Base-by-base conservation (phyloP, 1,140 invertebrate genomes). In the Protaetia brevitarsis region DNA sequence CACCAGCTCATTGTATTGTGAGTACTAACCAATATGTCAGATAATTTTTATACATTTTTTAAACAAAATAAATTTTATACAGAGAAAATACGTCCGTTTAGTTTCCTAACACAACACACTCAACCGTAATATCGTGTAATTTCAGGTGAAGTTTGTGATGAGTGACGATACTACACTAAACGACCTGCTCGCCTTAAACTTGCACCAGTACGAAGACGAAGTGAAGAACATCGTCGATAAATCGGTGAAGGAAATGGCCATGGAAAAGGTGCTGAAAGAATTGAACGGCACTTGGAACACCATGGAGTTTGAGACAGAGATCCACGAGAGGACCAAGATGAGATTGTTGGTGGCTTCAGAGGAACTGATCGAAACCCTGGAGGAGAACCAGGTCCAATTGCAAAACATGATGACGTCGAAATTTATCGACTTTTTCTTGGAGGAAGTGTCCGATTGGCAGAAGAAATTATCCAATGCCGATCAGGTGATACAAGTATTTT, bases 211-310 rank as follows among this genome's bases (percentile, higher is more conserved):
- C 77, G 95, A 97, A 80, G 94, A 97, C 71, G 94, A 97, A 79
- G 95, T 98, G 0, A 93, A 95, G 73, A 92, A 90, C 70, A 96
- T 96, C 69, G 95, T 97, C 0, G 94, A 97, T 74, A 96, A 96
- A 76, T 93, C 95, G 2, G 92, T 96, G 0, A 97, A 97, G 77
- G 96, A 98, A 81, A 92, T 92, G 83, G 88, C 86, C 11, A 97
- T 97, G 92, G 95, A 98, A 77, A 97, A 96, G 77, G 87, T 89
- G 0, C 80, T 97, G 1, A 88, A 88, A 68, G 95, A 97, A 78
- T 81, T 98, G 67, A 86, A 92, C 57, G 82, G 83, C 11, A 94
- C 87, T 0, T 97, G 95, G 95, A 83, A 85, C 3, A 81, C 78
- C 3, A 88, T 95, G 84, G 89, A 94, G 75, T 96, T 97, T 75